phyloP scores from a whole-genome alignment of 2,888 invertebrate species.

The Salpingus planirostris region DNA sequence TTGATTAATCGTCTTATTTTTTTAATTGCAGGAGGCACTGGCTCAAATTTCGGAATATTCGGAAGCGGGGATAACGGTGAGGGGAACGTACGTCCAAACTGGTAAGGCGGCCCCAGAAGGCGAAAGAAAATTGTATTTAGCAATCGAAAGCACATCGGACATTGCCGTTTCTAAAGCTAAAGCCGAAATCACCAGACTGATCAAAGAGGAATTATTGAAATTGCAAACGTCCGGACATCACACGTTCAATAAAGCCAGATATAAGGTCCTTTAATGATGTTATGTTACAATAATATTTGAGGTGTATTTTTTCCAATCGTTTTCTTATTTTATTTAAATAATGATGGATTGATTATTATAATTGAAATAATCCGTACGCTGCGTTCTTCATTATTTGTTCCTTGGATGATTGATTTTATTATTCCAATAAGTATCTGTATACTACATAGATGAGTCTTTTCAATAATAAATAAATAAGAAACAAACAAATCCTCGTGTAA shows the following conservation, averaged over 20 bases:
- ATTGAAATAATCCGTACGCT: neutral
- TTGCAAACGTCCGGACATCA: conserved; percentile 80
- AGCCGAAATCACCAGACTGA: conserved; percentile 92
- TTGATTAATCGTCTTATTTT: conserved; percentile 1
- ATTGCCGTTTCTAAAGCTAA: conserved; percentile 93
- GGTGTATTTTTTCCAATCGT: neutral
- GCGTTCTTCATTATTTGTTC: neutral
- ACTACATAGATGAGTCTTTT: too few species aligned
- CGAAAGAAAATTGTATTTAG: conserved; percentile 91
- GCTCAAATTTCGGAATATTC: conserved; percentile 98
- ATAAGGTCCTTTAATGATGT: conserved; percentile 71
- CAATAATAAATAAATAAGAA: too few species aligned
- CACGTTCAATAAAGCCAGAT: conserved; percentile 83
- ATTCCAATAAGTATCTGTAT: too few species aligned
- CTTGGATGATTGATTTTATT: too few species aligned
- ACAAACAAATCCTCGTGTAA: too few species aligned
- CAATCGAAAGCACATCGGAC: conserved; percentile 98
- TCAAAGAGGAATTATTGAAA: conserved; percentile 95
- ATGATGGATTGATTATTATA: neutral
- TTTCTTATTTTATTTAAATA: neutral
- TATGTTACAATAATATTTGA: neutral
- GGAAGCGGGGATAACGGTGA: conserved; percentile 96
- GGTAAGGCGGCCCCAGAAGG: conserved; percentile 87
- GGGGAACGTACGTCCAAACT: conserved; percentile 90
- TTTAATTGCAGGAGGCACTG: conserved; percentile 70